phyloP scores from a whole-genome alignment of 2,888 invertebrate genomes.

The Luperina nickerlii region DNA sequence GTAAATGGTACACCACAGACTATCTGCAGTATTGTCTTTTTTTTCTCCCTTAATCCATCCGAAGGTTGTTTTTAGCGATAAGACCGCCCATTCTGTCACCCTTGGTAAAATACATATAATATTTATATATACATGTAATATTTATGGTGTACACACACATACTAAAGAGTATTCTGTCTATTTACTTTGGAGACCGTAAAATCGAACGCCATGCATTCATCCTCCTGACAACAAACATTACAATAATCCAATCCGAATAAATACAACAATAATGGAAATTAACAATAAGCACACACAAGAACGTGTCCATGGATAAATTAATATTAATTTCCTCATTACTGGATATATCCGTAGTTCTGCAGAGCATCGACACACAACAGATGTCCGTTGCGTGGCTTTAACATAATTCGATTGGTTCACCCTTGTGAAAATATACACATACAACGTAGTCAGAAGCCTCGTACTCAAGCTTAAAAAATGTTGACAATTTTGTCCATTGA shows the following conservation, averaged over 20 bases:
- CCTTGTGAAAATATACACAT: too few relatives aligned
- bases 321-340: conserved; percentile 28
- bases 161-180: neutral
- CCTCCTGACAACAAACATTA: neutral
- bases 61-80: neutral
- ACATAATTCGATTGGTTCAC: conserved; percentile 20
- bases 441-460: too few relatives aligned
- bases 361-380: conserved; percentile 15
- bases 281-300: conserved; percentile 20
- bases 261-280: conserved; percentile 7
- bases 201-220: neutral
- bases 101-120: neutral
- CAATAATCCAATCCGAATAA: neutral
- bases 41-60: neutral
- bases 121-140: neutral
- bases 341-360: conserved; percentile 8
- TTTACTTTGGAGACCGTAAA: neutral
- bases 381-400: conserved; percentile 1
- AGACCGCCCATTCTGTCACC: neutral
- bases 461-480: too few relatives aligned
- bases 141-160: neutral
- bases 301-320: conserved; percentile 43
- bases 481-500: too few relatives aligned
- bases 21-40: neutral
- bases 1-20: neutral